These are phyloP conservation scores for Metopia argyrocephala DNA, from an alignment of 2,888 invertebrate species.

Conservation along the genomic window DNA sequence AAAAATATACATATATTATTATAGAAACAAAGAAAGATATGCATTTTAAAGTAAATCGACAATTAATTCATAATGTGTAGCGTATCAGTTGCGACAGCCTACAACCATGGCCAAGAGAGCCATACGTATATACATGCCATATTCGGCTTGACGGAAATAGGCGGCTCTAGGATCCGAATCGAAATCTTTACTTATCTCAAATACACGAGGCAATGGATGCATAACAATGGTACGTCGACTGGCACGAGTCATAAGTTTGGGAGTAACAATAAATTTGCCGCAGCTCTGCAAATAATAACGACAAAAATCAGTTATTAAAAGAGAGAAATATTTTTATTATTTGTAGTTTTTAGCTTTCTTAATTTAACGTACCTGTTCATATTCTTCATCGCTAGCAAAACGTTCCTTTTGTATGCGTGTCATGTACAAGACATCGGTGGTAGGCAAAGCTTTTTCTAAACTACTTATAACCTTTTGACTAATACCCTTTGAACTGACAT, in stretches of 20 bases:
- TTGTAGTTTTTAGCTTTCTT: too few species aligned
- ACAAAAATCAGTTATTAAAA: conserved; percentile 32
- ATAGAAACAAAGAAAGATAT: conserved; percentile 33
- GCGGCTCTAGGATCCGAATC: conserved; percentile 98
- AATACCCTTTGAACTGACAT: conserved; percentile 88
- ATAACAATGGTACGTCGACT: conserved; percentile 96
- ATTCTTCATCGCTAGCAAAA: conserved; percentile 90
- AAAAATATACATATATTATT: conserved; percentile 46
- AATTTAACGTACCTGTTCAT: conserved; percentile 86
- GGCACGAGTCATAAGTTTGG: conserved; percentile 96
- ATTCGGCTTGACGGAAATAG: conserved; percentile 98
- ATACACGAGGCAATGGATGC: conserved; percentile 96
- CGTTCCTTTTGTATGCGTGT: conserved; percentile 98
- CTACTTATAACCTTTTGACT: conserved; percentile 82
- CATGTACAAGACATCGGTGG: conserved; percentile 98
- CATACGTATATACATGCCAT: conserved; percentile 99
- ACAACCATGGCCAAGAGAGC: conserved; percentile 95
- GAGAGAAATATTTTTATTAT: background rate
- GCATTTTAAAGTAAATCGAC: conserved; percentile 19
- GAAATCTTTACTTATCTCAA: conserved; percentile 96
- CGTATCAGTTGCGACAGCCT: conserved; percentile 79
- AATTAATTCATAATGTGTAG: background rate
- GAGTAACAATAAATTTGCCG: conserved; percentile 93
- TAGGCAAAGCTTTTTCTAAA: conserved; percentile 91
- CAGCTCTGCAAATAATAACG: conserved; percentile 83